Evolutionary conservation across 2,888 invertebrate species (phyloP).

Genomic region (Cheilosia grossa): DNA sequence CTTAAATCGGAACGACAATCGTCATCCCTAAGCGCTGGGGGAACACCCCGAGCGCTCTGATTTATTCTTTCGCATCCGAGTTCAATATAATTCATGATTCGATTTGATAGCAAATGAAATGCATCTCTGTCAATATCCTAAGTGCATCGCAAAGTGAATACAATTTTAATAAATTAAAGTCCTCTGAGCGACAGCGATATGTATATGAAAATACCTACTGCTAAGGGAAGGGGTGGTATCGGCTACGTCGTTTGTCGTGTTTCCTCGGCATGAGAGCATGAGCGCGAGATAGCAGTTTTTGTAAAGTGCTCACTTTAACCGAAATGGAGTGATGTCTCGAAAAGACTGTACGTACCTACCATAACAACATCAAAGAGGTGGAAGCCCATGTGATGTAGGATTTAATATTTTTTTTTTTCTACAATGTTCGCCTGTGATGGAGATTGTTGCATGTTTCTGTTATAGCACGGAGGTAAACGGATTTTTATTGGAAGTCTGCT

Average conservation of each 20-base stretch:
- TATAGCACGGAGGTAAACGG: too few relatives aligned
- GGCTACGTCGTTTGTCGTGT: too few relatives aligned
- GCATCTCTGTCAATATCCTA: conserved; percentile 74
- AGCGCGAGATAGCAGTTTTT: not conserved
- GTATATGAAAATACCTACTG: conserved; percentile 1
- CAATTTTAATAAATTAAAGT: conserved; percentile 74
- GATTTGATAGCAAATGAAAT: conserved; percentile 73
- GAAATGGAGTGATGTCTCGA: conserved; percentile 38
- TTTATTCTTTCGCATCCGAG: conserved; percentile 65
- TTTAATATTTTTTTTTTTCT: conserved; percentile 29
- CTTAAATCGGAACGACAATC: conserved; percentile 66
- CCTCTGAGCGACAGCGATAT: conserved; percentile 14
- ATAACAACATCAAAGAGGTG: conserved; percentile 49
- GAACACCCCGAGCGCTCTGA: conserved; percentile 39
- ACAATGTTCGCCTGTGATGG: too few relatives aligned
- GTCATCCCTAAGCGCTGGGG: conserved; percentile 1
- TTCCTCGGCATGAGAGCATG: too few relatives aligned
- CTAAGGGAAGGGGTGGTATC: not conserved
- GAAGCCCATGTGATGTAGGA: not conserved
- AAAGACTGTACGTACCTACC: not conserved
- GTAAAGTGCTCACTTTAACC: conserved; percentile 15
- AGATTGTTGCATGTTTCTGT: too few relatives aligned
- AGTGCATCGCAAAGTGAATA: conserved; percentile 73
- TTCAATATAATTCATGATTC: conserved; percentile 72
- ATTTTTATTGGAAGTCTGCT: too few relatives aligned